These are phyloP conservation scores for Timema podura DNA, from an alignment of 2,888 invertebrate genomes.

Conservation along the genomic window DNA sequence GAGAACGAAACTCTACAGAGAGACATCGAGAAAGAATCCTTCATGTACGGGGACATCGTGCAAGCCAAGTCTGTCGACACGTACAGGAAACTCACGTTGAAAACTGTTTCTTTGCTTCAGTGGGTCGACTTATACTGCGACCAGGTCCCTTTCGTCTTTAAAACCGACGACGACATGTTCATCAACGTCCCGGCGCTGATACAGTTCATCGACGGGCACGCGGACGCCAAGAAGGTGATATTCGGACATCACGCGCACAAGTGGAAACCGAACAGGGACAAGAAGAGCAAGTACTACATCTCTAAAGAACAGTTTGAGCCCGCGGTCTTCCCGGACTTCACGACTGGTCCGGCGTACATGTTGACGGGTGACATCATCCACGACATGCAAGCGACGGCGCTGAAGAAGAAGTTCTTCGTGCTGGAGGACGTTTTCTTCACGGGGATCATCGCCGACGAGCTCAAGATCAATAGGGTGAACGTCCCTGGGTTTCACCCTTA, in stretches of 20 bases:
- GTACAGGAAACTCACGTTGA: conserved; percentile 39
- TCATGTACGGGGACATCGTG: conserved; percentile 37
- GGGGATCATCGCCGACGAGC: conserved; percentile 24
- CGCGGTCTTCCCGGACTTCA: conserved; percentile 42
- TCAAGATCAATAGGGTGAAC: background rate
- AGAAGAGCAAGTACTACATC: conserved; percentile 42
- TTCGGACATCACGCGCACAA: conserved; percentile 36
- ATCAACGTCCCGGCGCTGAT: conserved; percentile 37
- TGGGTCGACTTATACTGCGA: conserved; percentile 37
- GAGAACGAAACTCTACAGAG: background rate
- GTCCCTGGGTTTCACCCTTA: background rate
- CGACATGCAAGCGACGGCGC: conserved; percentile 35
- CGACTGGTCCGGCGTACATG: conserved; percentile 45
- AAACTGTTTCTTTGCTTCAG: conserved; percentile 38
- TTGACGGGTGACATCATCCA: conserved; percentile 39
- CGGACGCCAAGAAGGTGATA: conserved; percentile 25
- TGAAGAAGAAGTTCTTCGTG: conserved; percentile 24
- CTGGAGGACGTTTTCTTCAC: conserved; percentile 31
- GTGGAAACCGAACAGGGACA: conserved; percentile 39
- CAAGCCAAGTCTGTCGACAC: conserved; percentile 38
- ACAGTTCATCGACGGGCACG: conserved; percentile 28
- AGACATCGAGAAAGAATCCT: conserved; percentile 30
- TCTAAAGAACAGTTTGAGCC: conserved; percentile 36
- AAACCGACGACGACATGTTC: conserved; percentile 42
- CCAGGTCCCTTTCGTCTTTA: conserved; percentile 38